Evolutionary conservation across 2,113 vertebrate genomes (phyloP).

Genomic region (Setophaga kirtlandii): DNA sequence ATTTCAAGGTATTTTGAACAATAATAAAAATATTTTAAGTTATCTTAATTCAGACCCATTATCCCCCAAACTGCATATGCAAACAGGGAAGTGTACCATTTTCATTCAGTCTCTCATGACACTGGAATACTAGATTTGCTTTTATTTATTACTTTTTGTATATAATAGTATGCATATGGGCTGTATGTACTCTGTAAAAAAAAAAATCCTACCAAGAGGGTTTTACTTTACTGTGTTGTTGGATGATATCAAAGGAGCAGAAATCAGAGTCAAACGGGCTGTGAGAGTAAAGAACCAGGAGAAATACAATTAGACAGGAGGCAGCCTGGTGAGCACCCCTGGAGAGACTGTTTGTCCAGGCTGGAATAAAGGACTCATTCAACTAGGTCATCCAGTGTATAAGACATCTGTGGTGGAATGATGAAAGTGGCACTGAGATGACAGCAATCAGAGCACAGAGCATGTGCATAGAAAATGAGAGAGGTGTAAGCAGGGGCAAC

Average conservation of each 20-base stretch:
- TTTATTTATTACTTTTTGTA: neutral
- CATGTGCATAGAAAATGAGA: neutral
- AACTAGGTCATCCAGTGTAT: neutral
- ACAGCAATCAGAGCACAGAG: neutral
- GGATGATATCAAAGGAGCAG: neutral
- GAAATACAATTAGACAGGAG: neutral
- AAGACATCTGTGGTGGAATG: neutral
- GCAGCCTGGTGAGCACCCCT: neutral
- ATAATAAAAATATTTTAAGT: neutral
- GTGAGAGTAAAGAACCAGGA: accelerated
- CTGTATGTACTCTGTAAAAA: neutral
- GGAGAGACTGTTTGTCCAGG: neutral
- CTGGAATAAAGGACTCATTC: neutral
- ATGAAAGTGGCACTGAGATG: neutral
- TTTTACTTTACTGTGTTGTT: neutral
- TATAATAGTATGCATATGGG: neutral
- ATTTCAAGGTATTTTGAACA: neutral
- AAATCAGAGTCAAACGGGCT: neutral
- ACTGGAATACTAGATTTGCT: neutral
- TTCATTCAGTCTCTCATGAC: neutral
- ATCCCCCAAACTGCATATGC: neutral
- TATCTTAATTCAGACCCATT: neutral
- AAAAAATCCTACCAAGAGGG: neutral
- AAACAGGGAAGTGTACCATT: neutral
- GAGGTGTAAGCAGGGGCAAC: neutral